Evolutionary conservation across 2,797 vertebrate species (phyloP).

Genomic region (Falco berigora): DNA sequence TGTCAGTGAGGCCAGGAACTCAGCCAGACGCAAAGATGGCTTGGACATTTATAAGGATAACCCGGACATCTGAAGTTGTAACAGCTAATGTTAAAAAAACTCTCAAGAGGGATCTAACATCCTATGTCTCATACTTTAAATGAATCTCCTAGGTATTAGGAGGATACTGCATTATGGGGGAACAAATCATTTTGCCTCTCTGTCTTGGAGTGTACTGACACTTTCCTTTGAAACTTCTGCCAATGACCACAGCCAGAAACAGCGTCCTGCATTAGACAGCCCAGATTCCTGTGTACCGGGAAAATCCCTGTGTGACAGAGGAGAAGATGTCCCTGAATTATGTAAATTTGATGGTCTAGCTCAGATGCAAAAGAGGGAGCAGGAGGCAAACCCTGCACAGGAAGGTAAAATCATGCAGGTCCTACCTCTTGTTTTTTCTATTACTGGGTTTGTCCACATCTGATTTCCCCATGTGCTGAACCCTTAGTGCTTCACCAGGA

Average conservation of each 20-base stretch:
- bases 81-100: not conserved
- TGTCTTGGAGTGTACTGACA: not conserved
- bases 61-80: not conserved
- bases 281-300: not conserved
- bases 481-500: no score
- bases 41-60: slow-evolving; percentile 16
- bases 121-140: not conserved
- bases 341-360: not conserved
- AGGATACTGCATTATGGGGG: not conserved
- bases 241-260: not conserved
- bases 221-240: not conserved
- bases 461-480: not conserved
- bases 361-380: not conserved
- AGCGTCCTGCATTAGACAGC: not conserved
- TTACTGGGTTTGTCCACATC: accelerated
- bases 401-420: not conserved
- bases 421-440: accelerated
- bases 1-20: slow-evolving; percentile 41
- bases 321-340: not conserved
- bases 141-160: not conserved
- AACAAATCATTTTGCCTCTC: not conserved
- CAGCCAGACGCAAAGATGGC: not conserved
- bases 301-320: not conserved
- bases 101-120: not conserved
- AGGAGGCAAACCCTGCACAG: not conserved